Percentiles rank a stretch among this genome's conserved stretches.
Conservation (phyloP, 2,113 vertebrate genomes). For the Genyomyrus donnyi region DNA sequence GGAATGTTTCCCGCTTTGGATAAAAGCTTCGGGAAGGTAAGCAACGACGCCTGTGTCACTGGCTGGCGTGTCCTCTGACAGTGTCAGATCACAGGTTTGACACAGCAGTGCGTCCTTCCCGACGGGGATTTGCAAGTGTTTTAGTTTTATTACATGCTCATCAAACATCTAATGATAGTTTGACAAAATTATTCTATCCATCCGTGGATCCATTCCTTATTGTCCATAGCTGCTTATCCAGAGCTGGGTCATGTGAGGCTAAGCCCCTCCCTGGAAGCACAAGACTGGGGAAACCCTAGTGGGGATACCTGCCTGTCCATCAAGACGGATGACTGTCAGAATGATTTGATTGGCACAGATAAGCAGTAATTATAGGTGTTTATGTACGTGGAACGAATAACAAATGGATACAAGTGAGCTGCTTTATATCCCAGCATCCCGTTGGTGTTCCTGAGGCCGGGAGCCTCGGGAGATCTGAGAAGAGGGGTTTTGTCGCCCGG, state of each 20-base stretch:
- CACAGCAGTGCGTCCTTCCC: not conserved
- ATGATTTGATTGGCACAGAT: not conserved
- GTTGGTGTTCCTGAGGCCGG: not conserved
- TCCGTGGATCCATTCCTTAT: not conserved
- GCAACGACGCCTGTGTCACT: not conserved
- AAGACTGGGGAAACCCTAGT: not conserved
- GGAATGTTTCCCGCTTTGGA: not conserved
- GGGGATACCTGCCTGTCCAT: not conserved
- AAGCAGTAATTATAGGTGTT: not conserved
- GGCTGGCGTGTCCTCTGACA: not conserved
- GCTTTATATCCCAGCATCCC: not conserved
- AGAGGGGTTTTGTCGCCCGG: not conserved
- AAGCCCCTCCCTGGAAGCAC: not conserved
- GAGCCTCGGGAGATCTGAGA: not conserved
- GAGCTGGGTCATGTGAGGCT: not conserved
- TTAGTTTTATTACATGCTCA: constrained; percentile 48
- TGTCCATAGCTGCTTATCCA: not conserved
- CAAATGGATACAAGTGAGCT: not conserved
- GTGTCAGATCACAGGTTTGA: not conserved
- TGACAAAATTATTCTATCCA: not conserved
- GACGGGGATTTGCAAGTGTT: constrained; percentile 28
- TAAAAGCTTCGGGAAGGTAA: not conserved
- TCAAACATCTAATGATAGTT: constrained; percentile 37
- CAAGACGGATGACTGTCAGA: not conserved
- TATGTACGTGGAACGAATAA: not conserved